A percentile compares a stretch with the other conserved stretches of the same genome.
Evolutionary conservation across 2,888 invertebrate genomes (phyloP).

Genomic region (Tricholauxania praeusta): DNA sequence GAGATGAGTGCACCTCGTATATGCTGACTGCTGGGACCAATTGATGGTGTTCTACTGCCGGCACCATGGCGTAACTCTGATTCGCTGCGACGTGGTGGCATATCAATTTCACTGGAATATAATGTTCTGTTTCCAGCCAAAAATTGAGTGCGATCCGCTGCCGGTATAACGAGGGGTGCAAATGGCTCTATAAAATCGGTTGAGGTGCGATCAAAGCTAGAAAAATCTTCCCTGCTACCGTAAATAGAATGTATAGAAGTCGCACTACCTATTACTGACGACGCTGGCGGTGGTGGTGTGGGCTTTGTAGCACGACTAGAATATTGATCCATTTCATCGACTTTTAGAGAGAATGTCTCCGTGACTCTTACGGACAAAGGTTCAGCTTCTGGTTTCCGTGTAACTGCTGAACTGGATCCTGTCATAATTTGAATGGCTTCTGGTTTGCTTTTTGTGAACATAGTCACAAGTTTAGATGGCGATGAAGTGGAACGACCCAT

Average conservation of each 20-base stretch:
- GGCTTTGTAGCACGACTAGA: conserved; percentile 48
- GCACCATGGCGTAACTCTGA: conserved; percentile 46
- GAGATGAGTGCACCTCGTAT: conserved; percentile 54
- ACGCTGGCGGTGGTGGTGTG: conserved; percentile 36
- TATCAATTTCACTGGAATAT: conserved; percentile 58
- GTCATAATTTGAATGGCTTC: conserved; percentile 56
- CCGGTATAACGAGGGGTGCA: conserved; percentile 56
- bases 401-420: conserved; percentile 48
- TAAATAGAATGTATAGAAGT: conserved; percentile 55
- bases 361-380: conserved; percentile 60
- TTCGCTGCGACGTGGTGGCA: conserved; percentile 49
- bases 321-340: conserved; percentile 67
- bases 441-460: conserved; percentile 54
- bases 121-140: conserved; percentile 59
- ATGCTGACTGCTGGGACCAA: conserved; percentile 47
- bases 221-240: conserved; percentile 60
- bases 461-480: conserved; percentile 51
- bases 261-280: conserved; percentile 2
- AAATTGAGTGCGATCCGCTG: conserved; percentile 50
- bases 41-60: conserved; percentile 52
- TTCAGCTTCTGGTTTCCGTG: conserved; percentile 57
- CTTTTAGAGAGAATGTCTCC: conserved; percentile 66
- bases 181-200: conserved; percentile 58
- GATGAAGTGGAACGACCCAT: conserved; percentile 55
- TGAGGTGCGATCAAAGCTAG: conserved; percentile 47